phyloP scores from a whole-genome alignment of 2,113 vertebrate species.

The Channa argus region DNA sequence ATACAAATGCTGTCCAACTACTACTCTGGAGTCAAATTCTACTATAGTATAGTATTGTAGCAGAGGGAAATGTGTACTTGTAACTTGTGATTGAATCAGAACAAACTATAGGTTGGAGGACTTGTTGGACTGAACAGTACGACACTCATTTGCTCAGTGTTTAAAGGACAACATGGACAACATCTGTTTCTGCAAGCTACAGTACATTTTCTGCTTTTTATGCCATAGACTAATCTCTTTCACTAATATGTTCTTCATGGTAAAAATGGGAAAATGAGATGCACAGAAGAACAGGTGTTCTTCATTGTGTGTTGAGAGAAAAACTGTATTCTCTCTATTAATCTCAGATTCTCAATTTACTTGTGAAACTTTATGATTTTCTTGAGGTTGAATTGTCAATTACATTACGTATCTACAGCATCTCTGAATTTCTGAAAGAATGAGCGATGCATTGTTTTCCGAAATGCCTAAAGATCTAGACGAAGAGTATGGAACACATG shows the following conservation, averaged over 20 bases:
- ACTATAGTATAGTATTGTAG: neutral
- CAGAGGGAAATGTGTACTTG: neutral
- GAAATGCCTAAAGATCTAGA: conserved; percentile 2
- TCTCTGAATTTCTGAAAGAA: neutral
- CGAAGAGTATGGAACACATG: conserved; percentile 28
- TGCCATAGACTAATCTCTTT: conserved; percentile 16
- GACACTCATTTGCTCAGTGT: neutral
- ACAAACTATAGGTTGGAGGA: too few relatives aligned
- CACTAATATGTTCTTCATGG: conserved; percentile 23
- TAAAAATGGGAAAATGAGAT: conserved; percentile 30
- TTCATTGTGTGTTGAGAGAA: conserved; percentile 37
- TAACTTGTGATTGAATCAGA: neutral
- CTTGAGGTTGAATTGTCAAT: conserved; percentile 21
- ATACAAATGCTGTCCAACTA: neutral
- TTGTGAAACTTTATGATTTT: conserved; percentile 33
- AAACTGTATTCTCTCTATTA: conserved; percentile 11
- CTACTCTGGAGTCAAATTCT: conserved; percentile 13
- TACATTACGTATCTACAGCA: neutral
- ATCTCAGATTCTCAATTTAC: neutral
- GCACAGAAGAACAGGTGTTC: conserved; percentile 17
- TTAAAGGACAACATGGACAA: conserved; percentile 1
- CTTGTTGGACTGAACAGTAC: neutral
- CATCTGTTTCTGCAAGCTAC: conserved; percentile 19
- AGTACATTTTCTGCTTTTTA: conserved; percentile 14
- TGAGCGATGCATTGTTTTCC: conserved; percentile 2